A percentile compares a stretch with the other conserved stretches of the same genome.
These are phyloP conservation scores for Streptopelia turtur DNA, from an alignment of 2,797 vertebrate species.

Conservation along the genomic window DNA sequence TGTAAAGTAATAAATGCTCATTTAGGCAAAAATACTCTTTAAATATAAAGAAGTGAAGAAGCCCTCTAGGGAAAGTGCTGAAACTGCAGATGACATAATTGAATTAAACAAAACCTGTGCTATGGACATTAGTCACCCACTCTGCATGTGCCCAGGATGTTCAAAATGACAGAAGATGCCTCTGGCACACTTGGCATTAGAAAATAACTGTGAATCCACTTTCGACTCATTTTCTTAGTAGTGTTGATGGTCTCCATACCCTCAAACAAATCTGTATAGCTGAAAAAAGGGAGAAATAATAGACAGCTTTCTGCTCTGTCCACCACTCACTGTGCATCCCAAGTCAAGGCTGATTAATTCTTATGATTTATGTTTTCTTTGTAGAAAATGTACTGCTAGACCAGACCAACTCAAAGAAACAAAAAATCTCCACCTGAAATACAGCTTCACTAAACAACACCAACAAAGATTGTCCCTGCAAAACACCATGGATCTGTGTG, in stretches of 20 bases:
- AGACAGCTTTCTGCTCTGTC: background rate
- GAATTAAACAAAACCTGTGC: background rate
- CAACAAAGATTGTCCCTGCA: background rate
- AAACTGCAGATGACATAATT: background rate
- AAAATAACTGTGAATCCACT: background rate
- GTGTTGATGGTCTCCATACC: background rate
- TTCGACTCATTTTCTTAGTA: background rate
- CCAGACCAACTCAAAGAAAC: background rate
- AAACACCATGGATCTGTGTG: background rate
- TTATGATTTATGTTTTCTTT: background rate
- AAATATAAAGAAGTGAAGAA: background rate
- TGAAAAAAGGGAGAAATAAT: background rate
- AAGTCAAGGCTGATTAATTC: background rate
- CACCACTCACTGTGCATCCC: background rate
- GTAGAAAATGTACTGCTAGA: background rate
- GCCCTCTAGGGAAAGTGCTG: background rate
- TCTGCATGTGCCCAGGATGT: background rate
- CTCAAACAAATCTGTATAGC: background rate
- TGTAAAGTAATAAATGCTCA: background rate
- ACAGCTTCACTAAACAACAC: background rate
- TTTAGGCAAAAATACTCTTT: background rate
- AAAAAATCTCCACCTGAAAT: background rate
- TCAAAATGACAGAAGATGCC: slow-evolving; percentile 37
- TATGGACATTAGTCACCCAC: slow-evolving; percentile 21
- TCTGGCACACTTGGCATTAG: background rate